phyloP scores from a whole-genome alignment of 2,113 vertebrate genomes.

The Heterotis niloticus region DNA sequence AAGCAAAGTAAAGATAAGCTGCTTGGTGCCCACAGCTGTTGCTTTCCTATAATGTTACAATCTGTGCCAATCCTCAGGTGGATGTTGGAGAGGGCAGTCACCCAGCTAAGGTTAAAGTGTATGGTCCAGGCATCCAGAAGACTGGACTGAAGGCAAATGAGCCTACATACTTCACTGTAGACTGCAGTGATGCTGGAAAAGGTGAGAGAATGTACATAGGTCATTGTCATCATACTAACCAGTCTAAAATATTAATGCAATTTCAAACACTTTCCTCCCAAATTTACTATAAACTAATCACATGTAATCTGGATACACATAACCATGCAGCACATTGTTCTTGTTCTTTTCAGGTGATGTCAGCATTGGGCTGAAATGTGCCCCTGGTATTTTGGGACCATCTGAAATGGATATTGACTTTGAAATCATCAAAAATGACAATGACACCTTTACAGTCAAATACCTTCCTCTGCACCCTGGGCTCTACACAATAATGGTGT shows the following conservation, averaged over 20 bases:
- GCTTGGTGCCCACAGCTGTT: no score
- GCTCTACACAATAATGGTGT: slow-evolving; percentile 91
- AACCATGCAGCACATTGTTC: not conserved
- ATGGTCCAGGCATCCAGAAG: slow-evolving; percentile 89
- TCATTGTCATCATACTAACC: not conserved
- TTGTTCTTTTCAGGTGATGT: slow-evolving; percentile 74
- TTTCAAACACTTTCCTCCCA: no score
- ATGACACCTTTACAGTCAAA: slow-evolving; percentile 95
- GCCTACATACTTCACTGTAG: slow-evolving; percentile 94
- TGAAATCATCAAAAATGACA: slow-evolving; percentile 96
- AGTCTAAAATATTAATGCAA: not conserved
- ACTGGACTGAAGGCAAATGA: slow-evolving; percentile 88
- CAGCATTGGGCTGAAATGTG: slow-evolving; percentile 94
- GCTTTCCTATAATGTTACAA: not conserved
- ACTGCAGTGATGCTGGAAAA: slow-evolving; percentile 88
- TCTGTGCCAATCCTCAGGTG: slow-evolving; percentile 66
- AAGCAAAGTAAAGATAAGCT: not conserved
- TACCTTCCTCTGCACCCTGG: slow-evolving; percentile 81
- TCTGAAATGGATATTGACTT: slow-evolving; percentile 91
- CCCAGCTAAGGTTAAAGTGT: slow-evolving; percentile 84
- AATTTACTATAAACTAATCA: no score
- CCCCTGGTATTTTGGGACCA: slow-evolving; percentile 84
- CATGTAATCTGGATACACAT: not conserved
- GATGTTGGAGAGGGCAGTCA: slow-evolving; percentile 87
- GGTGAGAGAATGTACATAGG: slow-evolving; percentile 58